Evolutionary conservation across 30 jellyfish, hydroid and myxozoan species (phyloP), one percentile per base, ranked within the genome.

Genomic region (Cassiopea xamachana): DNA sequence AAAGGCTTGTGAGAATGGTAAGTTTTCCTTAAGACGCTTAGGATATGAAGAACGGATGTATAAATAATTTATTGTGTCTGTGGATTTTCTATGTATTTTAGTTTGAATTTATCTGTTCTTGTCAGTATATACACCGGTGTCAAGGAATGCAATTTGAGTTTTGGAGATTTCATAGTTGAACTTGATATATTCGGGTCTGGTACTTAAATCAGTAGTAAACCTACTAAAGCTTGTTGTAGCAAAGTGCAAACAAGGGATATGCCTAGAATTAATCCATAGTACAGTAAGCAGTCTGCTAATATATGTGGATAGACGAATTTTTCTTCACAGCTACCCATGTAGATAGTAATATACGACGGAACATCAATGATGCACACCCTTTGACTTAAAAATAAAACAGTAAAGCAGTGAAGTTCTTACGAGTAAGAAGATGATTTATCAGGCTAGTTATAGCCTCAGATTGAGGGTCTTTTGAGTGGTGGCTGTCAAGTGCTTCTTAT

Each of bases 261-360:
- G 85, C 82, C 93, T 68, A 82, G 90, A 69, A 90, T 81, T 78
- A 19, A 83, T 73, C 97, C 77, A 51, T 78, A 47, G 91, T 78
- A 80, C 60, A 70, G 16, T 6, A 46, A 17, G 59, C 87, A 79
- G 81, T 79, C 81, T 39, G 48, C 60, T 79, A 15, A 70, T 1
- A 80, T 72, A 15, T 68, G 5, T 46, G 96, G 87, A 44, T 69
- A 50, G 80, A 90, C 27, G 86, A 72, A 27, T 8, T 14, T 81
- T 75, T 83, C 93, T 83, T 90, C 97, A 75, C 82, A 60, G n/a
- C 48, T 60, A 61, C 79, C 77, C 97, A 89, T 80, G 48, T 12
- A 82, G 78, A 80, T 89, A 68, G 75, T 70, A 13, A 91, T 91
- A 79, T 60, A 88, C 16, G 84, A 49, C 4, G 95, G 95, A 81